Evolutionary conservation across 1,140 invertebrate genomes (phyloP).

Genomic region (Proales similis): DNA sequence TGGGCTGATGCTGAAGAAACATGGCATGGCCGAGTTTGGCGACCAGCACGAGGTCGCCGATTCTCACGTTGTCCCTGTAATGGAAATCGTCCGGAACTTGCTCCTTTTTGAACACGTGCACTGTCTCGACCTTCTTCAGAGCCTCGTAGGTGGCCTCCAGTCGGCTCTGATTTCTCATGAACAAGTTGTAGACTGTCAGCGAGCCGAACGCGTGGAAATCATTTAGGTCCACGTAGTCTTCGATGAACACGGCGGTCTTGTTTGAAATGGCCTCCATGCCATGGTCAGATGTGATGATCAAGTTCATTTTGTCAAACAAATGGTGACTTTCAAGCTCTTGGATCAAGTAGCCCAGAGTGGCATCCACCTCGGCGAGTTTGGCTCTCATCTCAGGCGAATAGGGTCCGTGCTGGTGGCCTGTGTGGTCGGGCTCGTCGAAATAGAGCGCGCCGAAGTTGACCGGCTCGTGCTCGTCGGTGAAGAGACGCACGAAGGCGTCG

Average conservation of each 20-base stretch:
- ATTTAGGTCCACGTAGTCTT: conserved; percentile 21
- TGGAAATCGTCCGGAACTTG: conserved; percentile 59
- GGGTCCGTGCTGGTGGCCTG: conserved; percentile 48
- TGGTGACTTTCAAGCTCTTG: conserved; percentile 41
- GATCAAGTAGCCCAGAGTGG: conserved; percentile 42
- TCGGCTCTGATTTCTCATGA: conserved; percentile 6
- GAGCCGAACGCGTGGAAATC: conserved; percentile 24
- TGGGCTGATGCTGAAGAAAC: conserved; percentile 2
- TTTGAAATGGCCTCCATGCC: conserved; percentile 39
- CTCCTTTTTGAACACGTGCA: conserved; percentile 58
- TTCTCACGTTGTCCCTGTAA: conserved; percentile 58
- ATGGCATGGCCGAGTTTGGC: conserved; percentile 27
- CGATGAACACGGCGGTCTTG: conserved; percentile 17
- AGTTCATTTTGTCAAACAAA: conserved; percentile 43
- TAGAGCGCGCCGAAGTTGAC: conserved; percentile 38
- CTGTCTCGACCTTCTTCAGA: conserved; percentile 53
- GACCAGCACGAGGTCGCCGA: conserved; percentile 44
- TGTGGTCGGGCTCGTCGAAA: conserved; percentile 41
- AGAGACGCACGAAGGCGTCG: conserved; percentile 23
- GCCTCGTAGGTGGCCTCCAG: conserved; percentile 55
- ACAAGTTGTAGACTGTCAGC: conserved; percentile 14
- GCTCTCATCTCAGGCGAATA: conserved; percentile 42
- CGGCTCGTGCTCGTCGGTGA: conserved; percentile 16
- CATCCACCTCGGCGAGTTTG: conserved; percentile 46
- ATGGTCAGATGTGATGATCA: conserved; percentile 41